These are phyloP conservation scores for Netelia fuscicornis DNA, from an alignment of 2,888 invertebrate genomes.

Conservation along the genomic window DNA sequence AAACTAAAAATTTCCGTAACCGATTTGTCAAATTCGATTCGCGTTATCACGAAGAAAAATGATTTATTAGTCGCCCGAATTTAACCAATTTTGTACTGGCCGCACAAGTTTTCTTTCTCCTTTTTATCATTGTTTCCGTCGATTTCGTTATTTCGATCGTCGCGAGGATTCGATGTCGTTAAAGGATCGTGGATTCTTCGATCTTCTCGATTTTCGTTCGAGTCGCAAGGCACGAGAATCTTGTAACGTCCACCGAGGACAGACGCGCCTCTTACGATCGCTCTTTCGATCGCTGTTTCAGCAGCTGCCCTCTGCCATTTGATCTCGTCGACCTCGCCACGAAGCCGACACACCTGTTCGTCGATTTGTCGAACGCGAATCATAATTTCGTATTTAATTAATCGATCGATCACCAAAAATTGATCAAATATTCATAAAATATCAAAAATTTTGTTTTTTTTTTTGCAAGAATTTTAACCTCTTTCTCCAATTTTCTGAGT, in stretches of 20 bases:
- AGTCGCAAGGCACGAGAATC: slow-evolving; percentile 62
- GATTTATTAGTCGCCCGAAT: slow-evolving; percentile 10
- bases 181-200: slow-evolving; percentile 39
- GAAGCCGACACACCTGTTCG: slow-evolving; percentile 62
- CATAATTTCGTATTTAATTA: not conserved
- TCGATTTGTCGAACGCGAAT: not conserved
- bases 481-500: slow-evolving; percentile 71
- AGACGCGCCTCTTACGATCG: slow-evolving; percentile 70
- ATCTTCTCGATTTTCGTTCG: slow-evolving; percentile 21
- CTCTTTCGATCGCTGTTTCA: slow-evolving; percentile 71
- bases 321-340: slow-evolving; percentile 67
- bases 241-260: slow-evolving; percentile 71
- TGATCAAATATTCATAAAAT: not conserved
- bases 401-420: slow-evolving; percentile 21
- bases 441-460: not conserved
- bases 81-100: slow-evolving; percentile 58
- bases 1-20: not conserved
- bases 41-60: slow-evolving; percentile 11
- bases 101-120: slow-evolving; percentile 42
- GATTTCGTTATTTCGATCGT: slow-evolving; percentile 4
- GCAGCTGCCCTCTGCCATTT: slow-evolving; percentile 68
- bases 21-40: not conserved
- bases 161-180: slow-evolving; percentile 4
- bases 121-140: slow-evolving; percentile 17
- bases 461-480: slow-evolving; percentile 69